Conservation (phyloP, 2,888 invertebrate species). For the Clepsis dumicolana region DNA sequence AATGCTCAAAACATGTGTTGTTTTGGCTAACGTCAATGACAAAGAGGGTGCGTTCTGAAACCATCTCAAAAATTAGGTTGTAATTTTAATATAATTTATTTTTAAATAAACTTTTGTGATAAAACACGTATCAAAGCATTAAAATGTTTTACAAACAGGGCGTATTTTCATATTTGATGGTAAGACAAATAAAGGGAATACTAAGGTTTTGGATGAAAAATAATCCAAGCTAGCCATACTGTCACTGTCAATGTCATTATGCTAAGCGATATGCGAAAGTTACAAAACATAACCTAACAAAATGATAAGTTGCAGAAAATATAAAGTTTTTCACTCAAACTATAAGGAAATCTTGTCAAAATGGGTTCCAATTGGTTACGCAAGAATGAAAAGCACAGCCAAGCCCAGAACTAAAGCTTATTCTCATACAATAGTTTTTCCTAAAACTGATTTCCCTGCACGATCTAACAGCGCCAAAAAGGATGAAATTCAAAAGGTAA, state of each 20-base stretch:
- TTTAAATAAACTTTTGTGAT: background rate
- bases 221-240: too few species aligned
- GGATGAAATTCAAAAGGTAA: slow-evolving; percentile 77
- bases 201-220: too few species aligned
- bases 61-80: background rate
- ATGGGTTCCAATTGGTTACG: slow-evolving; percentile 58
- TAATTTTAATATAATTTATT: background rate
- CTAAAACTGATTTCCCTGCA: slow-evolving; percentile 75
- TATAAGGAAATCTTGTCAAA: slow-evolving; percentile 60
- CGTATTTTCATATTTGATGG: too few species aligned
- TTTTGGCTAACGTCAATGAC: slow-evolving; percentile 58
- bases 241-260: slow-evolving; percentile 36
- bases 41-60: slow-evolving; percentile 22
- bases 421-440: slow-evolving; percentile 77
- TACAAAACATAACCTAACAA: slow-evolving; percentile 62
- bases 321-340: slow-evolving; percentile 56
- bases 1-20: slow-evolving; percentile 70
- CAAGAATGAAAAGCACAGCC: slow-evolving; percentile 66
- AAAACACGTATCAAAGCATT: background rate
- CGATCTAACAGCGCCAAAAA: slow-evolving; percentile 66
- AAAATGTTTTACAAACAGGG: background rate
- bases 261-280: slow-evolving; percentile 35
- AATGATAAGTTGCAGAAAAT: slow-evolving; percentile 64
- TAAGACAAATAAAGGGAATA: too few species aligned
- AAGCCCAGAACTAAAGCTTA: slow-evolving; percentile 74